Evolutionary conservation across 2,113 vertebrate species (phyloP).

Genomic region (Alligator mississippiensis): DNA sequence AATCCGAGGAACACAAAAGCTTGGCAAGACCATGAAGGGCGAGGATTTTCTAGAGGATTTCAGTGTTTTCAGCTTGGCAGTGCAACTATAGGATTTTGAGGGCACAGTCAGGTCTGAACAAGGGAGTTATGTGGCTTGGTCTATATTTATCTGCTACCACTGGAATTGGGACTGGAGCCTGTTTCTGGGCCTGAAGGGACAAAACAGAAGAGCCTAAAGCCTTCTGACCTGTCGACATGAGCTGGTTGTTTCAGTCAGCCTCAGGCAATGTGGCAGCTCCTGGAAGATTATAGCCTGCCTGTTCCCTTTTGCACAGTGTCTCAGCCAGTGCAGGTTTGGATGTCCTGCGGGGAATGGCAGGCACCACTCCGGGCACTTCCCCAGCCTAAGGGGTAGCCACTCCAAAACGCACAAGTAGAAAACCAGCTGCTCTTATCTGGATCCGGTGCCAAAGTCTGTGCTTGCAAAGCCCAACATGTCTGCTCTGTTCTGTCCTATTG

Average conservation of each 20-base stretch:
- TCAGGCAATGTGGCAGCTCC: neutral
- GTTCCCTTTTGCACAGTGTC: neutral
- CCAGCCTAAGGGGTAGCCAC: neutral
- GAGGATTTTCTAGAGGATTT: neutral
- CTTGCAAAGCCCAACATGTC: accelerated
- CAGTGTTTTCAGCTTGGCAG: neutral
- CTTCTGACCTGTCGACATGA: neutral
- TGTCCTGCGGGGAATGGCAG: neutral
- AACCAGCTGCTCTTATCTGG: neutral
- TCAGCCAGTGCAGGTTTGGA: neutral
- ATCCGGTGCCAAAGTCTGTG: neutral
- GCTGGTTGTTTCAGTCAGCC: neutral
- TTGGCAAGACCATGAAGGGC: neutral
- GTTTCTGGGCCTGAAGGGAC: neutral
- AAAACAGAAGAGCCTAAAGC: neutral
- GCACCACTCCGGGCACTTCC: neutral
- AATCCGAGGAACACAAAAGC: neutral
- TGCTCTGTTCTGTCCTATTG: neutral
- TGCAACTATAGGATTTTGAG: neutral
- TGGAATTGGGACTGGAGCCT: neutral
- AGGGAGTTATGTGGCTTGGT: neutral
- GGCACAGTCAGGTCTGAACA: neutral
- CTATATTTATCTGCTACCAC: neutral
- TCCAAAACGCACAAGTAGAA: neutral
- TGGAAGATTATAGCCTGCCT: neutral